Evolutionary conservation across 2,888 invertebrate genomes (phyloP).

Genomic region (Phorcus lineatus): DNA sequence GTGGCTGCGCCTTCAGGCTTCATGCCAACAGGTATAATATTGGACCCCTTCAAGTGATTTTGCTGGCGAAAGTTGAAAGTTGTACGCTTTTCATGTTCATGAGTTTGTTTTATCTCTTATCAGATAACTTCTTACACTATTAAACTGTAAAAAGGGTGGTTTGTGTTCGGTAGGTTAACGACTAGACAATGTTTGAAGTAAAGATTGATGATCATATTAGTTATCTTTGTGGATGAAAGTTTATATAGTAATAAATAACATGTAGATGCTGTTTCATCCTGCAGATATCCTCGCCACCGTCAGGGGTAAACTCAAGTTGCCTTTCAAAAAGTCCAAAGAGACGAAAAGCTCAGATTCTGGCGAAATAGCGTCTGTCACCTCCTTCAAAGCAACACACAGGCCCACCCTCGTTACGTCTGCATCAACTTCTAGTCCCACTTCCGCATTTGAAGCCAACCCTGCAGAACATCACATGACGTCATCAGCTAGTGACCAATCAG

Average conservation of each 20-base stretch:
- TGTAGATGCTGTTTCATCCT: too few species aligned
- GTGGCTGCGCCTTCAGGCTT: slow-evolving; percentile 56
- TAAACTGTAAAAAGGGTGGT: too few species aligned
- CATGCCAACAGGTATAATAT: slow-evolving; percentile 51
- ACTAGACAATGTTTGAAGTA: too few species aligned
- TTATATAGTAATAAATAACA: too few species aligned
- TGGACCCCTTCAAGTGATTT: too few species aligned
- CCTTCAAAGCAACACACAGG: not conserved
- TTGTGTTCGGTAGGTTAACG: too few species aligned
- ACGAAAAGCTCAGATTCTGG: not conserved
- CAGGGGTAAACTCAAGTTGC: slow-evolving; percentile 61
- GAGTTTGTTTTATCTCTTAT: too few species aligned
- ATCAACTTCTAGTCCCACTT: slow-evolving; percentile 36
- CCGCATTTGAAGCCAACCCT: slow-evolving; percentile 25
- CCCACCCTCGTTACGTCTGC: slow-evolving; percentile 28
- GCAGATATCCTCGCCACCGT: slow-evolving; percentile 60
- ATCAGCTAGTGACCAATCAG: not conserved
- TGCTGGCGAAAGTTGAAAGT: too few species aligned
- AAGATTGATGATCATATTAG: too few species aligned
- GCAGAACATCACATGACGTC: not conserved
- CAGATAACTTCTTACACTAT: too few species aligned
- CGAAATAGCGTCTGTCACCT: not conserved
- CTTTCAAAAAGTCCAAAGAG: slow-evolving; percentile 35
- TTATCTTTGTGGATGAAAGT: too few species aligned
- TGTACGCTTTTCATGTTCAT: too few species aligned